Evolutionary conservation across 2,888 invertebrate species (phyloP).

Genomic region (Orthonevra nobilis): DNA sequence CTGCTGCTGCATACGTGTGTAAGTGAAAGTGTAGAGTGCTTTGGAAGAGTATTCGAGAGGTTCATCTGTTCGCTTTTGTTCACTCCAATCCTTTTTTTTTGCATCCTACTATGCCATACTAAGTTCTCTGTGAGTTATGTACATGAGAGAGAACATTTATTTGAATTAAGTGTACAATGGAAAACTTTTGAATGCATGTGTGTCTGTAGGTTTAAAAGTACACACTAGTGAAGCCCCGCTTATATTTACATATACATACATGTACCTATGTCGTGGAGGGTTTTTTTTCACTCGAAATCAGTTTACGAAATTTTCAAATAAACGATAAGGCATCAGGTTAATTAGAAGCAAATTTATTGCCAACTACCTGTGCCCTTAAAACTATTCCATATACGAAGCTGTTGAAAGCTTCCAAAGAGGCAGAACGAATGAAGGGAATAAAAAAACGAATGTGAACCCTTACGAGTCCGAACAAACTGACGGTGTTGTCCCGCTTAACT

Average conservation of each 20-base stretch:
- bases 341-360: constrained; percentile 60
- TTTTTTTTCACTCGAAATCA: constrained; percentile 39
- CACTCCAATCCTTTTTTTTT: constrained; percentile 15
- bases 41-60: constrained; percentile 51
- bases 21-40: constrained; percentile 45
- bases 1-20: constrained; percentile 6
- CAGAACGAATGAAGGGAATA: neutral
- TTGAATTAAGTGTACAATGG: constrained; percentile 63
- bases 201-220: neutral
- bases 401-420: constrained; percentile 5
- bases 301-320: constrained; percentile 20
- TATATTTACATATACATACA: no score
- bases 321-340: constrained; percentile 42
- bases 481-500: constrained; percentile 49
- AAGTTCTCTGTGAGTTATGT: constrained; percentile 38
- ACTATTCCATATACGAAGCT: neutral
- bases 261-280: constrained; percentile 47
- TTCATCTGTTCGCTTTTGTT: constrained; percentile 44
- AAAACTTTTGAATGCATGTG: constrained; percentile 44
- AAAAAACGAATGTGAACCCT: neutral
- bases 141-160: constrained; percentile 47
- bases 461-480: constrained; percentile 22
- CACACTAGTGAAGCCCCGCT: no score
- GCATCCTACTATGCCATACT: neutral
- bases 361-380: constrained; percentile 34